Base-by-base conservation (phyloP, 2,113 vertebrate genomes). In the Nematolebias whitei region DNA sequence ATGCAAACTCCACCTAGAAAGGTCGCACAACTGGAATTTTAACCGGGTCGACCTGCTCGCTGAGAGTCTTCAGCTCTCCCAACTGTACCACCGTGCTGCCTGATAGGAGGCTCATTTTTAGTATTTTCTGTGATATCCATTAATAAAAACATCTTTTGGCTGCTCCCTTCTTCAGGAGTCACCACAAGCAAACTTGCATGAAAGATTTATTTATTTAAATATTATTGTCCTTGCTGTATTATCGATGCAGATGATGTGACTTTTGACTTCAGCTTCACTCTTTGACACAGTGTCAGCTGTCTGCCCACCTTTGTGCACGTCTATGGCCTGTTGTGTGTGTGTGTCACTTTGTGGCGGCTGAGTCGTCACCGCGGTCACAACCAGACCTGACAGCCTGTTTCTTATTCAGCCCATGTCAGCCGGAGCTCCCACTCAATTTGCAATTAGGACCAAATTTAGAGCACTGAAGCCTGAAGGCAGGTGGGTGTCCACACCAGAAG, bases 401-500 rank as follows among this genome's bases (percentile, higher is more conserved):
- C 84, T 86, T 89, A 92, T 92, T 92, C 91, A 83, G 89, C 73
- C 68, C 43, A 82, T 81, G 80, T 91, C 74, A 70, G 74, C 74
- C 81, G 80, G 71, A 72, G 89, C 87, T 93, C 91, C 90, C 87
- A 92, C 89, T 92, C 92, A 92, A 91, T 93, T 93, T 93, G 89
- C 92, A 92, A 92, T 93, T 91, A 93, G 91, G 90, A 91, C 90
- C 83, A 91, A 92, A 91, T 91, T 92, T 90, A 87, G 90, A 90
- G 90, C 89, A 73, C 75, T 90, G 90, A 92, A 91, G 92, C 92
- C 89, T 92, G 88, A 92, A 92, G 90, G 92, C 90, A 92, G 91
- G 90, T 91, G 90, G 90, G 89, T 90, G 87, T 91, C 90, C 85
- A 54, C 87, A 59, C 81, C n/a, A n/a, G n/a, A 83, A 85, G 73